Base-by-base conservation (phyloP, 2,113 vertebrate species). In the Ochotona curzoniae region DNA sequence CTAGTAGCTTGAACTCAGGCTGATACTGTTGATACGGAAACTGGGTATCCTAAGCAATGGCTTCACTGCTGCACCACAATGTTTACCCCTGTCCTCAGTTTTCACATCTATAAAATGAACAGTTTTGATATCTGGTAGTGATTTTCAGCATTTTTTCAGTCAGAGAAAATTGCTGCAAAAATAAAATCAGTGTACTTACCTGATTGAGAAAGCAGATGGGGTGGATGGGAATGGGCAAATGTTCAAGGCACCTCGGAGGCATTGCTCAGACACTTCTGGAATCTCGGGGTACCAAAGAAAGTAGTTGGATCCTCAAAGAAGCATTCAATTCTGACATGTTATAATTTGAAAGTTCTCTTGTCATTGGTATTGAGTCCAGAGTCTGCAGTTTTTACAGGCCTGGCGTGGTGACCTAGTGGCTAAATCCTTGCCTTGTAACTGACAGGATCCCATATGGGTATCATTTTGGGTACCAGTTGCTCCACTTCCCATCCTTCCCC, bases 61-160 rank as follows among this genome's bases (percentile, higher is more conserved):
- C 54, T 57, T 57, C 14, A 57, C 13, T 57, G 54, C 18, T 57
- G 54, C 13, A 57, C 10, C 54, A 57, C 54, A 57, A 57, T 18
- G 18, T 57, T 18, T 57, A 18, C 17, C 54, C 54, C 54, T 57
- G 18, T 57, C 75, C 64, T 89, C 51, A 71, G 7, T 89, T 89
- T 76, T 67, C 32, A 83, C 12, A 83, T 54, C 14, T 67, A 76
- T 67, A 69, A 69, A 89, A 49, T 88, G n/a, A 51, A 10, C 8
- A 20, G 2, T 2, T 60, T 96, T 83, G 17, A 5, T 87, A 91
- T 61, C 30, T 93, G 57, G 5, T 25, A 54, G 28, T 63, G 51
- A 86, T 85, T 76, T 94, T 84, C 49, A 76, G 78, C 84, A 66
- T 67, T 78, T 91, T 51, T 76, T 54, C 94, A 93, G 85, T 13